phyloP scores from a whole-genome alignment of 2,113 vertebrate species.

The Speoplatyrhinus poulsoni region DNA sequence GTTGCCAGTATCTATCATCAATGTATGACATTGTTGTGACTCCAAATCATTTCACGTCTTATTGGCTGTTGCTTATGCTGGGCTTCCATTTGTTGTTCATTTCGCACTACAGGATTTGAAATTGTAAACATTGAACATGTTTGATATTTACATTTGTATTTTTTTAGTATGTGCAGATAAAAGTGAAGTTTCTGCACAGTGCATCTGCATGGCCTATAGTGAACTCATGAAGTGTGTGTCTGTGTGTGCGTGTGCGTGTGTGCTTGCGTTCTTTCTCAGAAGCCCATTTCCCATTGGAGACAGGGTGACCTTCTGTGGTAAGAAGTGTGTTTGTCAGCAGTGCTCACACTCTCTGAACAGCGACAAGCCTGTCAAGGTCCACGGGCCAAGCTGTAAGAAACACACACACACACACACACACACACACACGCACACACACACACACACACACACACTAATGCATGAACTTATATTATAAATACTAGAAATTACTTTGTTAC shows the following conservation, averaged over 20 bases:
- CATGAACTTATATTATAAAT: not conserved
- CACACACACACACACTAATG: not conserved
- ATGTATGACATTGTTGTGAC: too few species aligned
- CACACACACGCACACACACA: not conserved
- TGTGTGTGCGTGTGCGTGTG: constrained; percentile 22
- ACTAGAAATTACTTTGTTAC: not conserved
- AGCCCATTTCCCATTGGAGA: constrained; percentile 96
- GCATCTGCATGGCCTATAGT: constrained; percentile 7
- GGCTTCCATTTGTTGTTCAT: too few species aligned
- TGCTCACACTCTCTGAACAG: constrained; percentile 86
- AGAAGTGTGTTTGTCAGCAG: constrained; percentile 96
- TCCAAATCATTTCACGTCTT: too few species aligned
- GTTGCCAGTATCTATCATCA: too few species aligned
- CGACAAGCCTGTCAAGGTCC: constrained; percentile 94
- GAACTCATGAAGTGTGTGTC: not conserved
- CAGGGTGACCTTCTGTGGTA: constrained; percentile 96
- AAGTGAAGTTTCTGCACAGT: not conserved
- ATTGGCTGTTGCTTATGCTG: too few species aligned
- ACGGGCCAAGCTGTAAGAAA: constrained; percentile 92
- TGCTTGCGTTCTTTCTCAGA: constrained; percentile 65
- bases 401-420: constrained; percentile 16
- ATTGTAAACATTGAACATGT: too few species aligned
- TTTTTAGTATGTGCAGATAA: too few species aligned
- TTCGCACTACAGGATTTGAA: too few species aligned
- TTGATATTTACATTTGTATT: too few species aligned